Evolutionary conservation across 1,140 invertebrate species (phyloP), one percentile per base, ranked within the genome.

Genomic region (Tetramorium alpestre): DNA sequence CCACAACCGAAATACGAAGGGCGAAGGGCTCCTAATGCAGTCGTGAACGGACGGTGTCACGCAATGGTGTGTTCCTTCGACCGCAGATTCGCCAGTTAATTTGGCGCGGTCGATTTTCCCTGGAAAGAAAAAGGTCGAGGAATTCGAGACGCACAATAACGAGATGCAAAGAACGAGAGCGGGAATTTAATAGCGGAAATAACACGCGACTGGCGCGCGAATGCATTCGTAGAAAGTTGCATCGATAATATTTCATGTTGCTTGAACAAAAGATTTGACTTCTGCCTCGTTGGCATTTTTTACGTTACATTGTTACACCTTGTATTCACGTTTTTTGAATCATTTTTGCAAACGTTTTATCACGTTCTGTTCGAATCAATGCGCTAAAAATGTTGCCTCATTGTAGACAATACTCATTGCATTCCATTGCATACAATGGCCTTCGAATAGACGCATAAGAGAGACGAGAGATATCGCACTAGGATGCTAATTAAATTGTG

Each of bases 1-100:
- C 62, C 88, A 89, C 82, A 44, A 81, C 65, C 87, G 73, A 86
- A 89, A 85, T 73, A 56, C 60, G 73, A 75, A 25, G 64, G 1
- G 64, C 13, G 4, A 11, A 47, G 18, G 64, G 25, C 18, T 22
- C 22, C 22, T 56, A 56, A 28, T 0, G 25, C 28, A 5, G 28
- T 25, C 16, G 54, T 60, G 38, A 18, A 67, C n/a, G 8, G 33
- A 3, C 41, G 78, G 18, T 69, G 77, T 72, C 77, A 44, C 38
- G 54, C 72, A 38, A 54, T 25, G 51, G 33, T 0, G 38, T 11
- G 22, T 62, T 25, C 44, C 33, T 22, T 49, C 60, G 16, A 76
- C 51, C 54, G 22, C 76, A 47, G 18, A 11, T 13, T 33, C 25
- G 11, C 16, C 25, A 41, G 16, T 16, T 58, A 28, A 77, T 64